phyloP scores from a whole-genome alignment of 2,888 invertebrate species.

The Drosophila demipolita region DNA sequence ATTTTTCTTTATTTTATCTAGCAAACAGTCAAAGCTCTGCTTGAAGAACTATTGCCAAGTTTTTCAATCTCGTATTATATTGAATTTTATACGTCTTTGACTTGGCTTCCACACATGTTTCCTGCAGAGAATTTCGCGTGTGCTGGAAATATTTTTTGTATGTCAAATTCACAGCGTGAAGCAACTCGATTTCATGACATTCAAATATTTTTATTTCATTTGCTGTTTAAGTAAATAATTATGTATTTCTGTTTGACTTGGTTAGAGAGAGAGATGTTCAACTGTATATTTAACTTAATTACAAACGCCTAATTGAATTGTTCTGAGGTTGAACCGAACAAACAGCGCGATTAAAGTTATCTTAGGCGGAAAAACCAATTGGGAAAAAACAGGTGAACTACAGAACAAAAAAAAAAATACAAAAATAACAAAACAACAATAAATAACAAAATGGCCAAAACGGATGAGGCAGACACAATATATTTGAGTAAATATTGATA shows the following conservation, averaged over 20 bases:
- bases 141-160: too few relatives aligned
- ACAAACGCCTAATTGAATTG: slow-evolving; percentile 35
- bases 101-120: not conserved
- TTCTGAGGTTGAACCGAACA: slow-evolving; percentile 10
- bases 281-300: slow-evolving; percentile 53
- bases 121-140: too few relatives aligned
- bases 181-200: not conserved
- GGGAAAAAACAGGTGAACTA: slow-evolving; percentile 19
- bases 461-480: slow-evolving; percentile 51
- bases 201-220: not conserved
- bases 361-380: slow-evolving; percentile 23
- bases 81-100: slow-evolving; percentile 4
- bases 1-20: not conserved
- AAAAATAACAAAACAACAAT: slow-evolving; percentile 10
- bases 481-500: slow-evolving; percentile 74
- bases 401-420: not conserved
- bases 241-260: slow-evolving; percentile 5
- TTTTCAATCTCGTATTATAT: not conserved
- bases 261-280: slow-evolving; percentile 20
- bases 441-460: not conserved
- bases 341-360: slow-evolving; percentile 52
- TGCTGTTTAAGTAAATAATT: not conserved
- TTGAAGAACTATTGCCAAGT: not conserved
- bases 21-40: not conserved
- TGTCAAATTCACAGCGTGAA: not conserved